Evolutionary conservation across 2,888 invertebrate genomes (phyloP).

Genomic region (Drosophila antonietae): DNA sequence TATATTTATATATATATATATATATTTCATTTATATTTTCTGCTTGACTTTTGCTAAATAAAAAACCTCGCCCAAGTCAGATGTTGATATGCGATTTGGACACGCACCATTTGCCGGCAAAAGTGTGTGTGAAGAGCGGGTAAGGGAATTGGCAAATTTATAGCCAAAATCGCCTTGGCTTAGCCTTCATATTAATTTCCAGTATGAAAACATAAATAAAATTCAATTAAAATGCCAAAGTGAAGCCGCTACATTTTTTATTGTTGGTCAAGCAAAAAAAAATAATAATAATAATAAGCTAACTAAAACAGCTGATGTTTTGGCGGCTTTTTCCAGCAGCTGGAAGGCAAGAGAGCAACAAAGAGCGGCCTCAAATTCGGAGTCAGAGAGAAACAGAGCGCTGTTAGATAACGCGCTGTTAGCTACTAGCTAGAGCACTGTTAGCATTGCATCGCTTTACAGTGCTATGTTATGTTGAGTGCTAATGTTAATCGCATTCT

Average conservation of each 20-base stretch:
- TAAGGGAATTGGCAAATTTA: constrained; percentile 25
- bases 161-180: constrained; percentile 9
- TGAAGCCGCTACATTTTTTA: constrained; percentile 26
- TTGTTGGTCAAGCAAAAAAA: constrained; percentile 23
- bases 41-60: constrained; percentile 28
- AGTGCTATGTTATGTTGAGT: neutral
- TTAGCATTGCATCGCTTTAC: neutral
- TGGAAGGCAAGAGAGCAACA: constrained; percentile 40
- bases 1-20: constrained; percentile 20
- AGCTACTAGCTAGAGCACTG: neutral
- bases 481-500: neutral
- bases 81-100: constrained; percentile 59
- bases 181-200: constrained; percentile 28
- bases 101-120: constrained; percentile 69
- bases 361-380: constrained; percentile 4
- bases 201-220: constrained; percentile 39
- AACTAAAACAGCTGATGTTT: constrained; percentile 58
- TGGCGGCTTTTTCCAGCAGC: constrained; percentile 62
- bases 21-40: constrained; percentile 20
- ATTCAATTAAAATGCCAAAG: constrained; percentile 51
- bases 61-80: constrained; percentile 42
- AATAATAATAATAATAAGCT: neutral
- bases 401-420: constrained; percentile 22
- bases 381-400: constrained; percentile 5
- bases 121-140: constrained; percentile 8